Conservation (phyloP, 1,140 invertebrate genomes). For the Panulirus ornatus region DNA sequence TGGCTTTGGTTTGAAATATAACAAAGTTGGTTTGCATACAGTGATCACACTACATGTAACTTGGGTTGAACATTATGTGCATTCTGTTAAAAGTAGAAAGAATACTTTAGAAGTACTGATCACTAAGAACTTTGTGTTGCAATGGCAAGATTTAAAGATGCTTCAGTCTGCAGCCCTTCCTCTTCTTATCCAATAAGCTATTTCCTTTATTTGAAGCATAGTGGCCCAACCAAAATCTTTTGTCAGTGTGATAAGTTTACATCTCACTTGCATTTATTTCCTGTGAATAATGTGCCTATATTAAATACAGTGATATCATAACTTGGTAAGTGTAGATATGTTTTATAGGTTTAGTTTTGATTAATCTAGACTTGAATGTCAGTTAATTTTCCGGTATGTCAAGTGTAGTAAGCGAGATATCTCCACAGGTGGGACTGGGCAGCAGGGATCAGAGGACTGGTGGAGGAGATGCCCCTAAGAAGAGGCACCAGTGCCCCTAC, state of each 20-base stretch:
- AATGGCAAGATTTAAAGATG: neutral
- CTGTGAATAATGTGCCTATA: neutral
- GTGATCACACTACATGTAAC: no score
- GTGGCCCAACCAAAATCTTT: neutral
- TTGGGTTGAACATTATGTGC: no score
- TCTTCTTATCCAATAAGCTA: neutral
- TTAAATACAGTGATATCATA: neutral
- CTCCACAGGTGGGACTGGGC: constrained; percentile 56
- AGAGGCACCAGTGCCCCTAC: constrained; percentile 66
- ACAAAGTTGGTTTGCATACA: no score
- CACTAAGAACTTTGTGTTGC: no score
- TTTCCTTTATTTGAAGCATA: neutral
- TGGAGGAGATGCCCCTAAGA: constrained; percentile 59
- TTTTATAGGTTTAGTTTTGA: constrained; percentile 12
- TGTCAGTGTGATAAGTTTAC: neutral
- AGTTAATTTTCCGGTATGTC: neutral
- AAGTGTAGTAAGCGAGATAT: constrained; percentile 52
- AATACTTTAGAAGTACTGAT: no score
- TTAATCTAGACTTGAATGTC: neutral
- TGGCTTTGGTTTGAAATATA: no score
- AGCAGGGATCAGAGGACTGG: constrained; percentile 48
- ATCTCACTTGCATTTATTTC: constrained; percentile 1
- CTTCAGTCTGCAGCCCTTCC: neutral
- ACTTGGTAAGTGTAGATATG: neutral
- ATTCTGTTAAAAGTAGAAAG: no score